These are phyloP conservation scores for Drosophila serrata DNA, from an alignment of 1,140 invertebrate genomes.

Conservation along the genomic window DNA sequence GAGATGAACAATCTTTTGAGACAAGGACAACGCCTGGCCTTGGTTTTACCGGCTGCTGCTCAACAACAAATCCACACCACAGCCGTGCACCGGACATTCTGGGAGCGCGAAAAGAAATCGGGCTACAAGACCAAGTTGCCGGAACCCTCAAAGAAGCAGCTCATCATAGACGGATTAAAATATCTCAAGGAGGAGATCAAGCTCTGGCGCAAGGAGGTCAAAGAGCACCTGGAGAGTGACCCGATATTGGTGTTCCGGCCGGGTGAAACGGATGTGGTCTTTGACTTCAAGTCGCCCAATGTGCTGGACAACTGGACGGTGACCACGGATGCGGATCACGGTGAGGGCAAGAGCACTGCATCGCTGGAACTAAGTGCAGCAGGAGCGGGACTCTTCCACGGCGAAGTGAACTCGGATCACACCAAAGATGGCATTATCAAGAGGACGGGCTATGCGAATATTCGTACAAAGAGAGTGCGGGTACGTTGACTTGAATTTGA, in stretches of 20 bases:
- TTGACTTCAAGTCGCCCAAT: slow-evolving; percentile 88
- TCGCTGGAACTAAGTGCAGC: slow-evolving; percentile 88
- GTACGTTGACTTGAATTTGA: slow-evolving; percentile 87
- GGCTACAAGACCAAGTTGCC: slow-evolving; percentile 87
- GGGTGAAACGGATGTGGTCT: slow-evolving; percentile 90
- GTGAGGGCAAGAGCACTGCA: slow-evolving; percentile 92
- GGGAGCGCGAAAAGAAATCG: slow-evolving; percentile 88
- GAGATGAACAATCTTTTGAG: slow-evolving; percentile 56
- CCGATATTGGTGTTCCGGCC: slow-evolving; percentile 87
- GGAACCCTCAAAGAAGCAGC: slow-evolving; percentile 85
- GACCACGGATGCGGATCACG: slow-evolving; percentile 92
- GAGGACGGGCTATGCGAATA: slow-evolving; percentile 91
- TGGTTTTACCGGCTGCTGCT: slow-evolving; percentile 24
- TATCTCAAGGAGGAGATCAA: slow-evolving; percentile 89
- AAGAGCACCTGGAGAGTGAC: slow-evolving; percentile 88
- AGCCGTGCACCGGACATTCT: slow-evolving; percentile 85
- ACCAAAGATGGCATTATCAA: slow-evolving; percentile 93
- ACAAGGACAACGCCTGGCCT: slow-evolving; percentile 51
- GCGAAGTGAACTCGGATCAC: slow-evolving; percentile 89
- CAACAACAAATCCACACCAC: slow-evolving; percentile 69
- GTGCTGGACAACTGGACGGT: slow-evolving; percentile 91
- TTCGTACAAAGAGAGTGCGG: slow-evolving; percentile 88
- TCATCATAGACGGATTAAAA: slow-evolving; percentile 88
- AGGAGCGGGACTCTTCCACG: slow-evolving; percentile 92
- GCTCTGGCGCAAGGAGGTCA: slow-evolving; percentile 89